Base-by-base conservation (phyloP, 1,140 invertebrate genomes). In the Cataglyphis hispanica region DNA sequence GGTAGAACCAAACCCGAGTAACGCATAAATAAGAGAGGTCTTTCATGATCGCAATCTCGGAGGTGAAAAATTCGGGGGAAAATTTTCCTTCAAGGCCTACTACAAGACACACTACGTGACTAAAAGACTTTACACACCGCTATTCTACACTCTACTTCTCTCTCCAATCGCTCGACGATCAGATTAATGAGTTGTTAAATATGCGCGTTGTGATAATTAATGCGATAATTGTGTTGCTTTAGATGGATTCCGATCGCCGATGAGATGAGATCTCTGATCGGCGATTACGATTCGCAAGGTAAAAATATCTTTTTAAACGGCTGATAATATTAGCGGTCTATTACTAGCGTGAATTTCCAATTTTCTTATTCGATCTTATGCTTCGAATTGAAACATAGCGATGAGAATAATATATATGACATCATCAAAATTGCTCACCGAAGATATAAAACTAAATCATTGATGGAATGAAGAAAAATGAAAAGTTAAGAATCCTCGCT, bases 1-100 rank as follows among this genome's bases (percentile, higher is more conserved):
- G 75, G 91, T 92, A 91, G 89, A 93, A 93, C 85, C 76, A 87
- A 91, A 87, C 66, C 84, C 64, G 61, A 50, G 75, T 86, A 87
- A 81, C 58, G 75, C 31, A 34, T 19, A 13, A 56, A 4, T 40
- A 13, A 13, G 34, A 50, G 19, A 31, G 13, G 10, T 40, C 19
- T 37, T 46, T 37, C 27, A 27, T 43, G 34, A 58, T 69, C 77
- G 31, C 31, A 31, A 3, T 31, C 31, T 31, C 31, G 31, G 4
- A 31, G 27, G 34, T 78, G 27, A 70, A 56, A 53, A 40, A 2
- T 64, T 27, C 11, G 16, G 25, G 25, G 5, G 2, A 7, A 22
- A 34, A 37, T 19, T 50, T n/a, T 67, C 53, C 6, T 67, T 46
- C 43, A 67, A 80, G 76, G 63, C 63, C 76, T 67, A 5, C 43